Percentiles rank a stretch among this genome's conserved stretches.
These are phyloP conservation scores for Cremastinae sp. DNA, from an alignment of 2,888 invertebrate species.

Conservation along the genomic window DNA sequence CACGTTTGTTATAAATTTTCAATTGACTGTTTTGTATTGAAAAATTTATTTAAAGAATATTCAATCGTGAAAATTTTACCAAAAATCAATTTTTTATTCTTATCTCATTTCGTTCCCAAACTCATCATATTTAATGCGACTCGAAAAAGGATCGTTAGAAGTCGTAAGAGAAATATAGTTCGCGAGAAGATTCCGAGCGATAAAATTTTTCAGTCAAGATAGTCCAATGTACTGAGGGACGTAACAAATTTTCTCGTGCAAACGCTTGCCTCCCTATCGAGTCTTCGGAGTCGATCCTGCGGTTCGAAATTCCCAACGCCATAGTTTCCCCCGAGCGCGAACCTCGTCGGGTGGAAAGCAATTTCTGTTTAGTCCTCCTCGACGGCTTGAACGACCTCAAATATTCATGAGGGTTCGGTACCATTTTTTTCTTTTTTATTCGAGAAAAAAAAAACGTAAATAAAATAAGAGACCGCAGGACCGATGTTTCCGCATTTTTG, in stretches of 20 bases:
- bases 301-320: too few relatives aligned
- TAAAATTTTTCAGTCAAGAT: slow-evolving; percentile 2
- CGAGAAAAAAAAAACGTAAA: slow-evolving; percentile 12
- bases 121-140: neutral
- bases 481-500: slow-evolving; percentile 3
- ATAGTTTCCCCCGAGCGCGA: too few relatives aligned
- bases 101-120: too few relatives aligned
- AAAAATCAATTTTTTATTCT: too few relatives aligned
- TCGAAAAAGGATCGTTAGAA: neutral
- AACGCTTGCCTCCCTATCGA: neutral
- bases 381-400: slow-evolving; percentile 2
- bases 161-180: neutral
- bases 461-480: neutral
- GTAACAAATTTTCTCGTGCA: slow-evolving; percentile 8
- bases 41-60: too few relatives aligned
- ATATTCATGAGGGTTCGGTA: slow-evolving; percentile 36
- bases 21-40: too few relatives aligned
- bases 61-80: too few relatives aligned
- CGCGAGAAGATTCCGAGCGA: neutral
- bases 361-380: slow-evolving; percentile 1
- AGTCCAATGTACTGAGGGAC: slow-evolving; percentile 1
- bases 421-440: slow-evolving; percentile 8
- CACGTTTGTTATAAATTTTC: too few relatives aligned
- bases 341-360: neutral
- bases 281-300: too few relatives aligned